These are phyloP conservation scores for Trinectes maculatus DNA, from an alignment of 2,113 vertebrate species.

Conservation along the genomic window DNA sequence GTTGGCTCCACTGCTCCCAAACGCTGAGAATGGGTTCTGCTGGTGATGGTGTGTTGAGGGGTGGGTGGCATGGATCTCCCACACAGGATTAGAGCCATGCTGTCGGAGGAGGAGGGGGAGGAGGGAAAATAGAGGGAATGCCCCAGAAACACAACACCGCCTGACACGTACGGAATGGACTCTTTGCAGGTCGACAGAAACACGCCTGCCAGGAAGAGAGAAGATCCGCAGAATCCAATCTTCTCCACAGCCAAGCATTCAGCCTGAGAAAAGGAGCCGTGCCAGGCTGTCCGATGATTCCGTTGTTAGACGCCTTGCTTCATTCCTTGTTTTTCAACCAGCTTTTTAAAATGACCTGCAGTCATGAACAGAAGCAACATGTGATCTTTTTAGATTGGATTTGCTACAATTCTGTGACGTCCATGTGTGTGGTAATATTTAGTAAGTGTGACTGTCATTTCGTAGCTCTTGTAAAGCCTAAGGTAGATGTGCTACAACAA, in stretches of 20 bases:
- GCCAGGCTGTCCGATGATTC: too few species aligned
- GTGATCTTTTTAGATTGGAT: too few species aligned
- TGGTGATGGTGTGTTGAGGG: conserved; percentile 13
- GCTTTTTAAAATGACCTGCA: too few species aligned
- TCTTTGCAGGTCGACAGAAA: conserved; percentile 20
- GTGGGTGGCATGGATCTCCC: conserved; percentile 47
- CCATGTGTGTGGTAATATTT: too few species aligned
- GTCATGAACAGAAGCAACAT: neutral
- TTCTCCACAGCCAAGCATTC: conserved; percentile 48
- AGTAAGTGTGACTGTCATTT: too few species aligned
- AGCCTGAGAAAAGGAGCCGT: conserved; percentile 52
- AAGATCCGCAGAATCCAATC: conserved; percentile 45
- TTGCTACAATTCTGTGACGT: too few species aligned
- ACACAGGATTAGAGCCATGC: conserved; percentile 62
- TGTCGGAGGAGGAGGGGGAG: conserved; percentile 29
- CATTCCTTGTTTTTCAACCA: neutral
- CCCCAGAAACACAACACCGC: conserved; percentile 71
- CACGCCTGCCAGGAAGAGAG: conserved; percentile 53
- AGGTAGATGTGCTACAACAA: too few species aligned
- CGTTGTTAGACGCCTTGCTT: neutral
- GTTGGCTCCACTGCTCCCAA: neutral
- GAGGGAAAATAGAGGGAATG: conserved; percentile 61
- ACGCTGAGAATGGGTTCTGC: conserved; percentile 1
- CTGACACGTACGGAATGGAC: conserved; percentile 73
- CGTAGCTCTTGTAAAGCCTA: too few species aligned